Evolutionary conservation across 2,888 invertebrate genomes (phyloP), one percentile per base, ranked within the genome.

Genomic region (Gryllus longicercus): DNA sequence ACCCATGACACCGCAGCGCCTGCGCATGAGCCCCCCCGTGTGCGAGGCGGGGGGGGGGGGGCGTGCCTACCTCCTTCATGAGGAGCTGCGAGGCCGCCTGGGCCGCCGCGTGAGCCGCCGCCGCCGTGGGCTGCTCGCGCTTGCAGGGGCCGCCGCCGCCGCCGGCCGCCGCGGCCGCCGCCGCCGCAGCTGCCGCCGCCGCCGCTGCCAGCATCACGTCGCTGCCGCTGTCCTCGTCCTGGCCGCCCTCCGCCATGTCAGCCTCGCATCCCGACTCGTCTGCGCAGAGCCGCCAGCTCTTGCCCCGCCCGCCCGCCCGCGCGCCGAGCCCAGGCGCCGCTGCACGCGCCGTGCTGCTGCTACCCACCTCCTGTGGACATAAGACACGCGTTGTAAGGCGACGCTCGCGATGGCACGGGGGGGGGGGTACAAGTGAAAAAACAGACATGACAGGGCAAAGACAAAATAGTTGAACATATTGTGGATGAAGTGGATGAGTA

Each of bases 261-360:
- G 92, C 92, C 93, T 92, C 92, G 92, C 93, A 93, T 93, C 93
- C 92, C 89, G 93, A 86, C 89, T 93, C 92, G 91, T 91, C 93
- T 93, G 89, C 86, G 91, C 88, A 88, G 88, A 84, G 38, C 18
- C 49, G 51, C 2, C 18, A 8, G 18, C 14, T 10, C 10, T 18
- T 49, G 18, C 50, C 10, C 77, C 49, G n/a, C 38, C 49, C 18
- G 8, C 14, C 63, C n/a, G 14, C 63, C 8, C 63, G 63, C 63
- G 3, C 3, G 63, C 63, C n/a, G 16, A 63, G 63, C n/a, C 14
- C 14, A 18, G 63, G 5, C 63, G n/a, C 63, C 63, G 16, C n/a
- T 63, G 38, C 38, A 38, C 38, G 38, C 38, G 38, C 38, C 38
- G 38, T 38, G 38, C 38, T n/a, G 63, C 63, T 16, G 63, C 14